phyloP scores from a whole-genome alignment of 2,888 invertebrate genomes.

The Danaus chrysippus region DNA sequence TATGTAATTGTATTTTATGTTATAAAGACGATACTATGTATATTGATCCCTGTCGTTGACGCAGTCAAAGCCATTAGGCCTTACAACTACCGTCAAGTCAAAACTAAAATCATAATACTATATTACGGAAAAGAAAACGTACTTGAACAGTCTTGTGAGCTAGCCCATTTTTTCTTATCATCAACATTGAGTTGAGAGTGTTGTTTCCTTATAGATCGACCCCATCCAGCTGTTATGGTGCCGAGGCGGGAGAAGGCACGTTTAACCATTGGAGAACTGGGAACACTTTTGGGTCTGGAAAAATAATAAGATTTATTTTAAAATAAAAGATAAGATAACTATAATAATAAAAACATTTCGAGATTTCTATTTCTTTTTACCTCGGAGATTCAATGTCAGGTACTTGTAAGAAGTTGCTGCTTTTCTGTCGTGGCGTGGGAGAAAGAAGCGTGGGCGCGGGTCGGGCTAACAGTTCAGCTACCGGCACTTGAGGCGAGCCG shows the following conservation, averaged over 20 bases:
- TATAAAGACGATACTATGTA: too few relatives aligned
- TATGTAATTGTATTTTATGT: too few relatives aligned
- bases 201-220: constrained; percentile 90
- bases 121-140: constrained; percentile 48
- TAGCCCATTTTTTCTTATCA: constrained; percentile 95
- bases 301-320: constrained; percentile 4
- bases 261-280: constrained; percentile 96
- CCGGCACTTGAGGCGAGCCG: constrained; percentile 95
- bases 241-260: constrained; percentile 94
- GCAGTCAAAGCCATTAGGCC: too few relatives aligned
- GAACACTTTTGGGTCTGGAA: constrained; percentile 92
- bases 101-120: too few relatives aligned
- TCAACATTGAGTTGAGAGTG: constrained; percentile 90
- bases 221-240: constrained; percentile 94
- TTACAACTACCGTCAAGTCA: too few relatives aligned
- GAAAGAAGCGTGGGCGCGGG: constrained; percentile 92
- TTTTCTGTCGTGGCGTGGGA: constrained; percentile 92
- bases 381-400: constrained; percentile 92
- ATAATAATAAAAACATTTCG: not conserved
- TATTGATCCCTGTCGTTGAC: too few relatives aligned
- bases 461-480: constrained; percentile 90
- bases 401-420: constrained; percentile 94
- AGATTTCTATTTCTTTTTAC: constrained; percentile 36
- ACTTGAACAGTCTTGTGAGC: constrained; percentile 96
- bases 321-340: not conserved